Conservation (phyloP, 1,140 invertebrate species). For the Dermatophagoides farinae region DNA sequence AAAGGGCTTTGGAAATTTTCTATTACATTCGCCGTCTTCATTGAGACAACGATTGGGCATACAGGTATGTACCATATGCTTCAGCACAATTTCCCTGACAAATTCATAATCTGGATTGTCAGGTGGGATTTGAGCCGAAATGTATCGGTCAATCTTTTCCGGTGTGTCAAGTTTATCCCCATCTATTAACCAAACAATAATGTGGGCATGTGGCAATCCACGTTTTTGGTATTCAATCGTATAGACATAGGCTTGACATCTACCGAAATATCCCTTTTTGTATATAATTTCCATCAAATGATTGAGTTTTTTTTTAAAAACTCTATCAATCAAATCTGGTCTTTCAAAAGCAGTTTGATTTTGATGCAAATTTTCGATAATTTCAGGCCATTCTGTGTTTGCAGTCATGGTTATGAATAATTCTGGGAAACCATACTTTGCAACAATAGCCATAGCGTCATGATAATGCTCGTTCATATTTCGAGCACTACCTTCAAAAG, state of each 20-base stretch:
- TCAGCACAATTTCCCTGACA: neutral
- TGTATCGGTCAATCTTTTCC: slow-evolving; percentile 12
- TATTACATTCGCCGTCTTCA: neutral
- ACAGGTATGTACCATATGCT: neutral
- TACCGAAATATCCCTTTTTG: slow-evolving; percentile 13
- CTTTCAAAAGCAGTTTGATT: slow-evolving; percentile 22
- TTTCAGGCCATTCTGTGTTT: slow-evolving; percentile 32
- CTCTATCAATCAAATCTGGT: slow-evolving; percentile 25
- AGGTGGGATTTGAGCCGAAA: slow-evolving; percentile 15
- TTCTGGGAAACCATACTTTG: no score
- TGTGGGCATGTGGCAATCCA: slow-evolving; percentile 27
- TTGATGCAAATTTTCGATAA: slow-evolving; percentile 21
- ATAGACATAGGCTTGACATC: slow-evolving; percentile 17
- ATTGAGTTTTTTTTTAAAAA: slow-evolving; percentile 26
- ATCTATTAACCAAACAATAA: slow-evolving; percentile 21
- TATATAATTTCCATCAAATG: slow-evolving; percentile 21
- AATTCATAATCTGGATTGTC: slow-evolving; percentile 21
- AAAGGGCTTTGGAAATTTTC: no score
- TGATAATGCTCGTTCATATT: no score
- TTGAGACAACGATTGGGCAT: neutral
- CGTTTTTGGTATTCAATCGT: slow-evolving; percentile 28
- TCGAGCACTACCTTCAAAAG: no score
- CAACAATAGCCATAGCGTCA: no score
- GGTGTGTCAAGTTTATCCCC: neutral
- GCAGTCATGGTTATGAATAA: slow-evolving; percentile 27